phyloP scores from a whole-genome alignment of 2,113 vertebrate species.

The Cyprinus carpio region DNA sequence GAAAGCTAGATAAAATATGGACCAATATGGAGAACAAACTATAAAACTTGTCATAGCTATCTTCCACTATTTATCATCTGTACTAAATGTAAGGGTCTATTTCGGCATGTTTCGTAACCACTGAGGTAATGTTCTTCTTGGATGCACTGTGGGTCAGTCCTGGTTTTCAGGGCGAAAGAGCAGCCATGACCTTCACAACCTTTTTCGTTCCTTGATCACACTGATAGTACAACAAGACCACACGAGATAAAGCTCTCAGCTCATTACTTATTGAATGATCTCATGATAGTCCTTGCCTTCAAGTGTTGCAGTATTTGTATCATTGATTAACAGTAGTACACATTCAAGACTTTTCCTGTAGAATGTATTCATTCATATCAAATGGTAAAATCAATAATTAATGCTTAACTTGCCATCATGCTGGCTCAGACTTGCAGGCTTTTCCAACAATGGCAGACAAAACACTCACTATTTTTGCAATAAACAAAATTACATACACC shows the following conservation, averaged over 20 bases:
- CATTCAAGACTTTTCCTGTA: not conserved
- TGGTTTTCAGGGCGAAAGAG: conserved; percentile 24
- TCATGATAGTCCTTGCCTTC: conserved; percentile 32
- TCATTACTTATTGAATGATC: conserved; percentile 37
- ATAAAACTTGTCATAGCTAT: not conserved
- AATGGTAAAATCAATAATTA: not conserved
- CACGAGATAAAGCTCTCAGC: conserved; percentile 24
- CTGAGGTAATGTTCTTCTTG: not conserved
- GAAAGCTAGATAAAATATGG: conserved; percentile 11
- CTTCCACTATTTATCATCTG: not conserved
- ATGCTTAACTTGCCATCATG: not conserved
- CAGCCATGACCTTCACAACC: conserved; percentile 17
- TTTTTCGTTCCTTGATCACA: conserved; percentile 16
- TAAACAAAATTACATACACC: not conserved
- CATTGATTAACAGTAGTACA: conserved; percentile 13
- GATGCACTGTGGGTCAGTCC: conserved; percentile 4
- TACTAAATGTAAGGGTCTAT: not conserved
- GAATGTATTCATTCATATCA: not conserved
- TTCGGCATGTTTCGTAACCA: not conserved
- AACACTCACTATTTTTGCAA: not conserved
- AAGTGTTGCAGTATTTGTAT: not conserved
- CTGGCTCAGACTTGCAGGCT: not conserved
- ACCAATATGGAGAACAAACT: not conserved
- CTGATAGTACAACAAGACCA: conserved; percentile 32
- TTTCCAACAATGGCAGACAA: not conserved